Conservation (phyloP, 2,113 vertebrate species). For the Amia ocellicauda region DNA sequence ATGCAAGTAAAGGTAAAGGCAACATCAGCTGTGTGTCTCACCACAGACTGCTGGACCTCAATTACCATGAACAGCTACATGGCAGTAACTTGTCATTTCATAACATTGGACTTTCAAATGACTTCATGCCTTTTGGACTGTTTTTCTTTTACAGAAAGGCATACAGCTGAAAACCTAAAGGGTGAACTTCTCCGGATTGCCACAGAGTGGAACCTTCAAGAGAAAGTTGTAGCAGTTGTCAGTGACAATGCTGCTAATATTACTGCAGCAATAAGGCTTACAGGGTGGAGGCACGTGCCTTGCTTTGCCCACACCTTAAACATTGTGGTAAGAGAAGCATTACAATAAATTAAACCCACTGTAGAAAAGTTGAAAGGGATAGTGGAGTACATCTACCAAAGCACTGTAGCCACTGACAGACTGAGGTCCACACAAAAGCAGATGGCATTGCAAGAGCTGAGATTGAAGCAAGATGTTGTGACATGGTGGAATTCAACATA, state of each 20-base stretch:
- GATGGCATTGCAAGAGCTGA: neutral
- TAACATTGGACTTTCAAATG: neutral
- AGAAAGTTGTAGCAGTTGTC: neutral
- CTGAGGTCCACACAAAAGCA: neutral
- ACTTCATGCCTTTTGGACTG: conserved; percentile 2
- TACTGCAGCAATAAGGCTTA: no score
- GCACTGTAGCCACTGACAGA: neutral
- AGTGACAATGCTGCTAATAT: neutral
- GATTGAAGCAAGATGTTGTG: neutral
- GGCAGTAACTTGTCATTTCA: neutral
- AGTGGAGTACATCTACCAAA: neutral
- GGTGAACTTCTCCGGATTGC: neutral
- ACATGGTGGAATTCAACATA: conserved; percentile 9
- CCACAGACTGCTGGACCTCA: conserved; percentile 10
- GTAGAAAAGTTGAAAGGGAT: neutral
- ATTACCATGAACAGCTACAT: neutral
- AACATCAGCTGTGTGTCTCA: conserved; percentile 2
- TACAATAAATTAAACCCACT: no score
- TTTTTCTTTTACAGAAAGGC: neutral
- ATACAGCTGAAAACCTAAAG: neutral
- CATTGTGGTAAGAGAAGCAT: no score
- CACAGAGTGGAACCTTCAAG: neutral
- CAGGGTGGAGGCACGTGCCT: no score
- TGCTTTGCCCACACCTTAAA: no score
- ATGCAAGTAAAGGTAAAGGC: neutral